Evolutionary conservation across 2,113 vertebrate genomes (phyloP).

Genomic region (Eulemur rufifrons): DNA sequence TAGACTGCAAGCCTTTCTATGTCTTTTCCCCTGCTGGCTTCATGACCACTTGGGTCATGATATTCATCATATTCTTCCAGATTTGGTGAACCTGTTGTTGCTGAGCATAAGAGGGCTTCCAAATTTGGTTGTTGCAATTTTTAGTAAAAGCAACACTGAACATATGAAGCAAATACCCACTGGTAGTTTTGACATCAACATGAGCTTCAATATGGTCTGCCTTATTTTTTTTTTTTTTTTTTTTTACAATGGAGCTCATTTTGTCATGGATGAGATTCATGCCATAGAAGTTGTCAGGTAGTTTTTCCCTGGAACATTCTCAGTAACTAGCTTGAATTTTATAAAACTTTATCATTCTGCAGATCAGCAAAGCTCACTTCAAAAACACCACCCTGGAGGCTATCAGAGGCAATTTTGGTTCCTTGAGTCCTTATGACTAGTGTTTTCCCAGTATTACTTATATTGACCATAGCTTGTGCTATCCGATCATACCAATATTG

Average conservation of each 20-base stretch:
- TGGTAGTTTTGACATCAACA: conserved; percentile 89
- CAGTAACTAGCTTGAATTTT: conserved; percentile 93
- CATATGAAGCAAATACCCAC: conserved; percentile 89
- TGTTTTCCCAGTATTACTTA: conserved; percentile 93
- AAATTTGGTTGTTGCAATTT: conserved; percentile 89
- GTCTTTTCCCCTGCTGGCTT: conserved; percentile 89
- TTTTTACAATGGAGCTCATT: conserved; percentile 96
- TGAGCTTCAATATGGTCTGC: conserved; percentile 91
- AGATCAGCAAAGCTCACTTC: conserved; percentile 93
- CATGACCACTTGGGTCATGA: conserved; percentile 89
- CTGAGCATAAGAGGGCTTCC: conserved; percentile 89
- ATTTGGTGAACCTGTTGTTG: conserved; percentile 90
- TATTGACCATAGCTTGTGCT: conserved; percentile 94
- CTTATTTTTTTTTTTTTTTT: conserved; percentile 87
- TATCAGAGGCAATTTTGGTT: conserved; percentile 93
- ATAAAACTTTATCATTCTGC: conserved; percentile 95
- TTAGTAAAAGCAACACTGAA: conserved; percentile 90
- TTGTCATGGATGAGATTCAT: conserved; percentile 95
- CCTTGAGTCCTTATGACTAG: conserved; percentile 95
- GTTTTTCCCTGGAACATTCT: conserved; percentile 93
- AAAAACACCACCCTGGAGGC: conserved; percentile 92
- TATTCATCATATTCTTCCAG: conserved; percentile 91
- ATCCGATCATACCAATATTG: conserved; percentile 96
- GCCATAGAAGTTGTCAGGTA: conserved; percentile 94
- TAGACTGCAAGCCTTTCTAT: conserved; percentile 90